Evolutionary conservation across 2,113 vertebrate genomes (phyloP), one percentile per base, ranked within the genome.

Genomic region (Heterotis niloticus): DNA sequence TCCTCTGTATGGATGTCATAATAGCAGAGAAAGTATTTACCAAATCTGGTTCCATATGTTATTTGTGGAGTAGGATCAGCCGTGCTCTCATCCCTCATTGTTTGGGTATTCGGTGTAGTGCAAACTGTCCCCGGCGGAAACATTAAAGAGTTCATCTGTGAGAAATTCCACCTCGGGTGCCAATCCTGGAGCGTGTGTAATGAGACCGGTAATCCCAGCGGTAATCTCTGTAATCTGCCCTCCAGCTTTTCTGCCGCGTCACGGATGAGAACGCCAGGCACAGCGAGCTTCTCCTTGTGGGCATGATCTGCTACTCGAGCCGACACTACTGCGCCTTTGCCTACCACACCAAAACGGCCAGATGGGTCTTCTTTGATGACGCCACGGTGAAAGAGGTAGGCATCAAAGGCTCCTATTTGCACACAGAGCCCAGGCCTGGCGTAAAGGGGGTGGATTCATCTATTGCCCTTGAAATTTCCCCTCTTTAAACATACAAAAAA

Each of bases 281-380:
- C 7, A 96, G 93, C 72, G 97, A 98, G 82, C 95, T 99, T 51
- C 93, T 94, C 81, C 95, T 99, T 80, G 98, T 99, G 84, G 97
- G 96, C 82, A 94, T 99, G 95, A 97, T 99, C 91, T 99, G 98
- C 88, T 99, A 98, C 81, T 92, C 95, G 13, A 98, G 94, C 87
- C 92, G 92, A 88, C 98, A 99, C 88, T 99, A 99, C 82, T 98
- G 96, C 88, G 94, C 97, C 88, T 99, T 99, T 81, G 96, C 97
- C 81, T 96, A 95, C 87, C 98, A 99, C 87, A 98, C 94, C 79
- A 98, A 97, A 92, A 98, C 94, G 86, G 95, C 95, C 86, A 96
- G 96, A 84, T 99, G 98, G 98, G 94, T 99, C 78, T 94, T 98
- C 85, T 99, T 99, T 80, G 97, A 99, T 83, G 98, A 99, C 81